These are phyloP conservation scores for Serrognathus titanus DNA, from an alignment of 2,888 invertebrate genomes.

Conservation along the genomic window DNA sequence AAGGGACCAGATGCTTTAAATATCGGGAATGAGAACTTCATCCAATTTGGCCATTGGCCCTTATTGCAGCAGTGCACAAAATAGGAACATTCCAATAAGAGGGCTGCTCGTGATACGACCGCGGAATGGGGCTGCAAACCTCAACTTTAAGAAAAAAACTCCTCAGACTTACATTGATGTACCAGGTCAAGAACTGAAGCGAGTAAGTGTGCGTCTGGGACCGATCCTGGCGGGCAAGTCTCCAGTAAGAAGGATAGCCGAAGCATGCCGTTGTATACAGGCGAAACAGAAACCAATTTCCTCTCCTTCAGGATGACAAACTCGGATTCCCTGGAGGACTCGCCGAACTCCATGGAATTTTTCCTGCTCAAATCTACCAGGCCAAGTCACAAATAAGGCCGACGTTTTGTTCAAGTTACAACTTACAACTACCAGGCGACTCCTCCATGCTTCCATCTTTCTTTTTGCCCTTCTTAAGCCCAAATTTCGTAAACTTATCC, in stretches of 20 bases:
- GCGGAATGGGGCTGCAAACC: conserved; percentile 82
- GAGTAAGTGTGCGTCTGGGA: conserved; percentile 94
- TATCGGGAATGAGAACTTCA: conserved; percentile 80
- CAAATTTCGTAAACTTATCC: conserved; percentile 81
- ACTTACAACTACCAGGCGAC: conserved; percentile 71
- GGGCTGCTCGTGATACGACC: conserved; percentile 85
- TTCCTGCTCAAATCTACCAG: conserved; percentile 67
- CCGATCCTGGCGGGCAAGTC: conserved; percentile 91
- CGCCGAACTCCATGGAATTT: conserved; percentile 78
- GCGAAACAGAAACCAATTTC: conserved; percentile 72
- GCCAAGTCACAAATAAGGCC: conserved; percentile 7
- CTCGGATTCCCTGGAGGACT: conserved; percentile 79
- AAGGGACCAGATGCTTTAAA: conserved; percentile 69
- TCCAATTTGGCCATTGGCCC: conserved; percentile 98
- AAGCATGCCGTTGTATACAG: conserved; percentile 83
- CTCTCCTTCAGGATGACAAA: conserved; percentile 86
- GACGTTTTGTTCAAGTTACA: neutral
- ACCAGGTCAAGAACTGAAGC: conserved; percentile 93
- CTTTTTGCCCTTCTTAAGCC: conserved; percentile 82
- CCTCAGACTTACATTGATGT: conserved; percentile 34
- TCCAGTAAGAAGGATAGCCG: conserved; percentile 90
- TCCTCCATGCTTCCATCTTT: conserved; percentile 88
- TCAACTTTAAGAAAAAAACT: conserved; percentile 7
- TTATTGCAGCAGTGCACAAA: conserved; percentile 97
- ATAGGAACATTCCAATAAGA: conserved; percentile 92